A percentile compares a stretch with the other conserved stretches of the same genome.
These are phyloP conservation scores for Pelusios castaneus DNA, from an alignment of 2,113 vertebrate species.

Conservation along the genomic window DNA sequence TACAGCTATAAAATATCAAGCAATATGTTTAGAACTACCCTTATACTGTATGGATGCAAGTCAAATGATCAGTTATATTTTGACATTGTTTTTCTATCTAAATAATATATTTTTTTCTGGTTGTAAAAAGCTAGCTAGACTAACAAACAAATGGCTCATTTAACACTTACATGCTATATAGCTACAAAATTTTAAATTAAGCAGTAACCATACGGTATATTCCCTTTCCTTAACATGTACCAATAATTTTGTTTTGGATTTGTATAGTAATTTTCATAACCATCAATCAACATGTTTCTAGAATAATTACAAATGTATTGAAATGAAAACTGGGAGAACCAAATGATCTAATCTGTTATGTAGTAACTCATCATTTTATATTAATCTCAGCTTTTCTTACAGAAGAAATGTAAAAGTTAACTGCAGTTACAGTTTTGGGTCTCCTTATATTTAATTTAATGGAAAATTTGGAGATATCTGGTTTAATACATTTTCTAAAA, in stretches of 20 bases:
- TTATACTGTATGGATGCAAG: conserved; percentile 23
- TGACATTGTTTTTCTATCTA: neutral
- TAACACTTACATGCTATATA: neutral
- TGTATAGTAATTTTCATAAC: conserved; percentile 6
- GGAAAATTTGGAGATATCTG: neutral
- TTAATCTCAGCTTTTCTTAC: neutral
- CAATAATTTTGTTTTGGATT: neutral
- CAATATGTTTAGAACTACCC: neutral
- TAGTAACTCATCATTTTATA: conserved; percentile 15
- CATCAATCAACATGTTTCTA: conserved; percentile 41
- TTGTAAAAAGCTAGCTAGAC: conserved; percentile 20
- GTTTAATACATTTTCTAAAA: neutral
- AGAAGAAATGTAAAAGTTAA: neutral
- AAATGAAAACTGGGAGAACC: conserved; percentile 40
- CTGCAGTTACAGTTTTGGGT: neutral
- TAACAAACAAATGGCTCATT: neutral
- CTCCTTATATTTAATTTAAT: neutral
- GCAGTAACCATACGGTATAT: neutral
- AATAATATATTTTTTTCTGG: neutral
- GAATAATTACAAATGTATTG: conserved; percentile 23
- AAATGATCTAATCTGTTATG: conserved; percentile 25
- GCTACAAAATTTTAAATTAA: conserved; percentile 1
- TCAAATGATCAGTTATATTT: neutral
- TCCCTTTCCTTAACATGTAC: neutral
- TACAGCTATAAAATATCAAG: neutral